These are phyloP conservation scores for Ornithoptera alexandrae DNA, from an alignment of 2,888 invertebrate genomes.

Conservation along the genomic window DNA sequence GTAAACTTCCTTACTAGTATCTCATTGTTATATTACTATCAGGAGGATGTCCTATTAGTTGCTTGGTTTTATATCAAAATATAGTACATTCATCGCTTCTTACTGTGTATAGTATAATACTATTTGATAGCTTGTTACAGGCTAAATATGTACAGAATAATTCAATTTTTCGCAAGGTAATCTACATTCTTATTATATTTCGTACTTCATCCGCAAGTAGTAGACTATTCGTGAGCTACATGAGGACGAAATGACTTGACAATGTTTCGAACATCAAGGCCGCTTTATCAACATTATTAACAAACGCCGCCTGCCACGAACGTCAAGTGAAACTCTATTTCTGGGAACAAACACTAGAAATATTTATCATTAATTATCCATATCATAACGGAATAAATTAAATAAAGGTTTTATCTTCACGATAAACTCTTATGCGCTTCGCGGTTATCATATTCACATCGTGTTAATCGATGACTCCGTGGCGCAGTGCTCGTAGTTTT, in stretches of 20 bases:
- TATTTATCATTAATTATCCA: conserved; percentile 44
- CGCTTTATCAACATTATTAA: conserved; percentile 27
- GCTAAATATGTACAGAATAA: too few relatives aligned
- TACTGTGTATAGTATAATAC: too few relatives aligned
- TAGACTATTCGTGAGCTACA: not conserved
- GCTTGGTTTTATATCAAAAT: too few relatives aligned
- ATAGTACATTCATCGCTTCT: too few relatives aligned
- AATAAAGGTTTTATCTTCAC: conserved; percentile 39
- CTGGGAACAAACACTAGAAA: conserved; percentile 37
- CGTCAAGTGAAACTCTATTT: conserved; percentile 21
- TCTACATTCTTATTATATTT: too few relatives aligned
- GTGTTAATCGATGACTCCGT: not conserved
- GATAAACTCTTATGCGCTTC: conserved; percentile 36
- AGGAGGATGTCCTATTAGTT: too few relatives aligned
- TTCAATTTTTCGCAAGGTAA: too few relatives aligned
- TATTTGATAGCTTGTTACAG: too few relatives aligned
- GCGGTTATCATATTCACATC: conserved; percentile 17
- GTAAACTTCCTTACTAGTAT: too few relatives aligned
- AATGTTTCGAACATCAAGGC: conserved; percentile 17
- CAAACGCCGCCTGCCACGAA: conserved; percentile 6
- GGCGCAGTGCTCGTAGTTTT: not conserved
- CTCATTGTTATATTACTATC: too few relatives aligned
- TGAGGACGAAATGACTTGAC: not conserved
- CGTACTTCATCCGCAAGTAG: not conserved
- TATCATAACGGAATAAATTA: conserved; percentile 37